phyloP scores from a whole-genome alignment of 2,113 vertebrate species.

The Phodopus roborovskii region DNA sequence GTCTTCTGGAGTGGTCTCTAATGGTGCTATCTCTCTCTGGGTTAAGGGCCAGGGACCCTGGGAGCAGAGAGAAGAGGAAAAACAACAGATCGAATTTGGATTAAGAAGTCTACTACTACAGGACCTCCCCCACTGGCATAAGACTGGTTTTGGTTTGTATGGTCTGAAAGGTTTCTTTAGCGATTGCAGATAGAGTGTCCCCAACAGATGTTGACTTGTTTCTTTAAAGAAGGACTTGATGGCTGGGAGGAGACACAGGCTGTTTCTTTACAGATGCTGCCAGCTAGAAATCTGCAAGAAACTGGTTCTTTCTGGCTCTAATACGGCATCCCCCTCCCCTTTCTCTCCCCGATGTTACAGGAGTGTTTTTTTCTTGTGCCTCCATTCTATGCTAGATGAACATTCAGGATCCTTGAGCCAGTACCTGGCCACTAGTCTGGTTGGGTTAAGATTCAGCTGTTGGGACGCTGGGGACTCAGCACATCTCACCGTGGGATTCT shows the following conservation, averaged over 20 bases:
- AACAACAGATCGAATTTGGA: slow-evolving; percentile 81
- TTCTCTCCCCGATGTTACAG: slow-evolving; percentile 57
- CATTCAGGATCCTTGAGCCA: slow-evolving; percentile 11
- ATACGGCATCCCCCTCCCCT: not conserved
- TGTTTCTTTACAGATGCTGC: slow-evolving; percentile 80
- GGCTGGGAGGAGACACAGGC: slow-evolving; percentile 41
- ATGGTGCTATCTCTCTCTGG: not conserved
- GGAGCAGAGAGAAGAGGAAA: not conserved
- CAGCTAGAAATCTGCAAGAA: slow-evolving; percentile 77
- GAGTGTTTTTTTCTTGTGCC: slow-evolving; percentile 71
- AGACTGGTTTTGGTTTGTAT: slow-evolving; percentile 80
- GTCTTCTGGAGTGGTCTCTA: not conserved
- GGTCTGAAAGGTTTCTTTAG: slow-evolving; percentile 87
- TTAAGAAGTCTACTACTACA: slow-evolving; percentile 83
- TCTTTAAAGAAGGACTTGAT: slow-evolving; percentile 84
- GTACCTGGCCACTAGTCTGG: not conserved
- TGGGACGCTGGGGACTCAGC: not conserved
- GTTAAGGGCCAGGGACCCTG: not conserved
- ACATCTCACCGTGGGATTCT: not conserved
- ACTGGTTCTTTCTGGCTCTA: slow-evolving; percentile 77
- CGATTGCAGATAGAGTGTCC: slow-evolving; percentile 85
- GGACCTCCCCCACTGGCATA: slow-evolving; percentile 79
- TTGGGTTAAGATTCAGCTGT: not conserved
- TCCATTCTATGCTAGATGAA: slow-evolving; percentile 71
- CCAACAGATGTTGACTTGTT: slow-evolving; percentile 87